Conservation (phyloP, 2,113 vertebrate species). For the Hyla sarda region DNA sequence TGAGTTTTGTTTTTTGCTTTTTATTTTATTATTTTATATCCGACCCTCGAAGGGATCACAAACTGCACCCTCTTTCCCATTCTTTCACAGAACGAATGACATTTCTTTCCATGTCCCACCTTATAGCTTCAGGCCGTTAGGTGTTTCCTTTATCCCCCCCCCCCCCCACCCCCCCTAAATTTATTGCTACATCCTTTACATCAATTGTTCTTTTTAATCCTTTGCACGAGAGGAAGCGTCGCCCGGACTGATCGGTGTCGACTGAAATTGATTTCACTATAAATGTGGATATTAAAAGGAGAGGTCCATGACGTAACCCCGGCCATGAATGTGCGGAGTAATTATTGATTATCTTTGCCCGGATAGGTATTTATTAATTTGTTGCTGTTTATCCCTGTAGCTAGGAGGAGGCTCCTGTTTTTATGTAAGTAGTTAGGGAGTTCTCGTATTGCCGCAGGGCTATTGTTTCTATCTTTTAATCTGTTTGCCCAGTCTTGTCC, state of each 20-base stretch:
- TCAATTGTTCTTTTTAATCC: neutral
- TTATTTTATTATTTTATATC: neutral
- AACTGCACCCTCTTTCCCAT: neutral
- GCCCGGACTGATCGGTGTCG: neutral
- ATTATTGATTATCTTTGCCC: neutral
- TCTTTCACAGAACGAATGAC: too few relatives aligned
- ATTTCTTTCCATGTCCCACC: neutral
- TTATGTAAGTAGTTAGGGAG: slow-evolving; percentile 1
- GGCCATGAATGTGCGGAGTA: neutral
- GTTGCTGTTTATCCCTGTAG: neutral
- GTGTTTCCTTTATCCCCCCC: too few relatives aligned
- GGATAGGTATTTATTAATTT: neutral
- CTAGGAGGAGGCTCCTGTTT: neutral
- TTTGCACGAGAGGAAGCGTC: neutral
- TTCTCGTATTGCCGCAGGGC: neutral
- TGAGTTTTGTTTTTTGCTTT: too few relatives aligned
- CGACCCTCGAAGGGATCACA: neutral
- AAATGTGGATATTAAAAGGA: neutral
- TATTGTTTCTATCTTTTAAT: slow-evolving; percentile 5
- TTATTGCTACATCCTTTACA: neutral
- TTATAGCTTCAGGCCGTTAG: neutral
- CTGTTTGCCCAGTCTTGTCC: slow-evolving; percentile 13
- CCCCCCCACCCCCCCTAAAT: neutral
- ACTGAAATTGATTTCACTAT: neutral
- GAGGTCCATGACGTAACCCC: neutral